Percentiles rank a stretch among this genome's conserved stretches.
Evolutionary conservation across 2,888 invertebrate genomes (phyloP).

Genomic region (Gryllus longicercus): DNA sequence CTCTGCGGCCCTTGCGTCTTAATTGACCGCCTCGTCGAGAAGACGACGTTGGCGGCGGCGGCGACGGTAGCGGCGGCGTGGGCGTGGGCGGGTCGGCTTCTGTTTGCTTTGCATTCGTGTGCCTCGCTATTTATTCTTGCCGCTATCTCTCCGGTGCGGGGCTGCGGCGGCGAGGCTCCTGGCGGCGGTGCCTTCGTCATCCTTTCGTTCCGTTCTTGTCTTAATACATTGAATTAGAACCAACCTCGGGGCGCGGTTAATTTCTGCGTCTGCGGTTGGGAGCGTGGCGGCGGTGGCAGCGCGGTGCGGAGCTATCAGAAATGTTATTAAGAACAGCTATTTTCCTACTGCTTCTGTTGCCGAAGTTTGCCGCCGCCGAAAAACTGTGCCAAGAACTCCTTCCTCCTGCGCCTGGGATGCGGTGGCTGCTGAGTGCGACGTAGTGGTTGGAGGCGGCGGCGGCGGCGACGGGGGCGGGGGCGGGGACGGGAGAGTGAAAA

Average conservation of each 20-base stretch:
- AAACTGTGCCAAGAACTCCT: no score
- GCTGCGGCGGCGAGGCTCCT: no score
- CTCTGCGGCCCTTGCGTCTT: neutral
- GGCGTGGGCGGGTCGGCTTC: neutral
- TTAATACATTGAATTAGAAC: conserved; percentile 10
- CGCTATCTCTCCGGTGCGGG: neutral
- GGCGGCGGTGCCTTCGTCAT: neutral
- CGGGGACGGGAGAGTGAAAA: no score
- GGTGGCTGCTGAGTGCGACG: no score
- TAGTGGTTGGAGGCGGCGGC: neutral
- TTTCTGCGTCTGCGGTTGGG: neutral
- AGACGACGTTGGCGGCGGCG: no score
- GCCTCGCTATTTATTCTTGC: conserved; percentile 17
- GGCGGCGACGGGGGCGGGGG: no score
- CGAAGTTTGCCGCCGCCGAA: no score
- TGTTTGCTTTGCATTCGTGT: conserved; percentile 17
- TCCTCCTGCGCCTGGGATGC: no score
- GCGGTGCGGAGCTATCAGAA: neutral
- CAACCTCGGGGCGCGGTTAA: neutral
- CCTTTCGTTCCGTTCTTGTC: conserved; percentile 17
- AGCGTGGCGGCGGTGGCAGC: neutral
- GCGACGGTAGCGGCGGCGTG: no score
- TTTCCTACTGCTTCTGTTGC: neutral
- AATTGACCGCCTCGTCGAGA: neutral
- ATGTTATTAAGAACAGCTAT: conserved; percentile 2